Evolutionary conservation across 2,113 vertebrate species (phyloP).

Genomic region (Pachycephala philippinensis): DNA sequence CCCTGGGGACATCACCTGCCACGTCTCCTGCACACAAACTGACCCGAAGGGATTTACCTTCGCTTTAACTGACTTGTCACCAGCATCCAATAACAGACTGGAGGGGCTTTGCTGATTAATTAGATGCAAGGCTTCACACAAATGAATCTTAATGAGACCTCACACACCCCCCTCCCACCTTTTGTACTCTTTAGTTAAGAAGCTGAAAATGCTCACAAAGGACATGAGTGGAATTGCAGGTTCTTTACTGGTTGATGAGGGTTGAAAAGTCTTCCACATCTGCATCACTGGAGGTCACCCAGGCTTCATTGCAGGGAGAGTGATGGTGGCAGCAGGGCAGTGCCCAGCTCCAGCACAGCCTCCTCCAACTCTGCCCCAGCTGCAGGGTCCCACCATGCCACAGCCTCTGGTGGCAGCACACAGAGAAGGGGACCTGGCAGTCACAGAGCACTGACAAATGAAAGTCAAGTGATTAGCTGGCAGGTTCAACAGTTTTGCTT

Average conservation of each 20-base stretch:
- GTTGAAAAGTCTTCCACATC: not conserved
- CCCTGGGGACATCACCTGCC: not conserved
- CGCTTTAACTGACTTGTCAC: not conserved
- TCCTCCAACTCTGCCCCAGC: not conserved
- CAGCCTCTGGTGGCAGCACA: rapidly evolving
- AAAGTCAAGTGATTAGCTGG: not conserved
- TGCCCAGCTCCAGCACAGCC: not conserved
- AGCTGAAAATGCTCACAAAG: not conserved
- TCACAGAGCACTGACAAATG: not conserved
- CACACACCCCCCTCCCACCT: not conserved
- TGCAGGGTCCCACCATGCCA: not conserved
- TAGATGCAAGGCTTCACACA: conserved; percentile 18
- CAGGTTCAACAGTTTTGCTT: not conserved
- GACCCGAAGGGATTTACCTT: not conserved
- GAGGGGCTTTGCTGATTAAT: conserved; percentile 8
- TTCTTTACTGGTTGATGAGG: not conserved
- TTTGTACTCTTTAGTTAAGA: not conserved
- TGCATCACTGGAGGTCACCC: not conserved
- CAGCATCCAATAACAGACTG: not conserved
- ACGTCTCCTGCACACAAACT: not conserved
- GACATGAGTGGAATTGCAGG: not conserved
- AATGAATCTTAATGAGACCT: conserved; percentile 34
- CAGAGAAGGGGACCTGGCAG: not conserved
- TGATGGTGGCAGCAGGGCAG: not conserved
- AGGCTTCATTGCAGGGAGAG: not conserved